Percentiles rank a stretch among this genome's conserved stretches.
Evolutionary conservation across 2,888 invertebrate genomes (phyloP).

Genomic region (Aleiodes testaceus): DNA sequence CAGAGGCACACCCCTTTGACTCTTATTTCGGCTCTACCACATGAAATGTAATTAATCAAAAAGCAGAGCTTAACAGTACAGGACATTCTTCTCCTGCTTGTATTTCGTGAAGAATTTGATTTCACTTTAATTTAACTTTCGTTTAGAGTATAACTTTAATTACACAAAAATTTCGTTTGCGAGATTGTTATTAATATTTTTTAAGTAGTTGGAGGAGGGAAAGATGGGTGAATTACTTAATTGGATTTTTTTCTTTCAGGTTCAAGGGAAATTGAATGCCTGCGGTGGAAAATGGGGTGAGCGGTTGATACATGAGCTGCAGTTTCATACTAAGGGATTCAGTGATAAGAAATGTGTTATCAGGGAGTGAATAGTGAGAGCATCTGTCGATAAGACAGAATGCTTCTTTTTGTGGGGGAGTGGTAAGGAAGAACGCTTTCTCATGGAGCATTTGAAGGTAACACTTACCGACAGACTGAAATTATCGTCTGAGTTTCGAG

Average conservation of each 20-base stretch:
- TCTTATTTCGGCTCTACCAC: slow-evolving; percentile 18
- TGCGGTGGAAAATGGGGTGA: neutral
- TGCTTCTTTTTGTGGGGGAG: too few species aligned
- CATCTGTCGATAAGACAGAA: neutral
- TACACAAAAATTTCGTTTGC: neutral
- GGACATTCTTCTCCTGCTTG: neutral
- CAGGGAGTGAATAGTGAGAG: neutral
- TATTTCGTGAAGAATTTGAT: too few species aligned
- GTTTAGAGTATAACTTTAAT: too few species aligned
- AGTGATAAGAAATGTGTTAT: neutral
- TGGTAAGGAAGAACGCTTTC: too few species aligned
- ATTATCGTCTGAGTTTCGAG: too few species aligned
- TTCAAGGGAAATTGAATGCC: neutral
- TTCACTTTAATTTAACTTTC: too few species aligned
- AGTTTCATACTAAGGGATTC: neutral
- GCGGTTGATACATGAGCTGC: neutral
- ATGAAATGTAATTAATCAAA: slow-evolving; percentile 49
- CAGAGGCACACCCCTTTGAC: slow-evolving; percentile 34
- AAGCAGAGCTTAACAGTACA: slow-evolving; percentile 30
- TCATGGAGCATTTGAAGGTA: neutral
- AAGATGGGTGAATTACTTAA: neutral
- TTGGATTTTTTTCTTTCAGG: neutral
- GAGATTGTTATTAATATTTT: neutral
- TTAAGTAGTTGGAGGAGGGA: neutral
- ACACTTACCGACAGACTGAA: neutral